phyloP scores from a whole-genome alignment of 2,888 invertebrate species.

The Strigamia maritima region DNA sequence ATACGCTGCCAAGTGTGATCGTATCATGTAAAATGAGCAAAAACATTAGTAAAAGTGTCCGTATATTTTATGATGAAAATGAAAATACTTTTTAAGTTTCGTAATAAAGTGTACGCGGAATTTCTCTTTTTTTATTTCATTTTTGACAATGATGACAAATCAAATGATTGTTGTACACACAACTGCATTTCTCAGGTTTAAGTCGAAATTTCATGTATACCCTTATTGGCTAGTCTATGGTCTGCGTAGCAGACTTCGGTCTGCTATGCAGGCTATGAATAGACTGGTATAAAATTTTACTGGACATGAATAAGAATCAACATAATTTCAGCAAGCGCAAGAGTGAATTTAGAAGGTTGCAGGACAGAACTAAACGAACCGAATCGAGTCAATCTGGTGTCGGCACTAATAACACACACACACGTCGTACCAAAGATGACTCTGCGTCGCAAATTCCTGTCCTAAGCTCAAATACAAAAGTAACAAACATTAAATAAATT shows the following conservation, averaged over 20 bases:
- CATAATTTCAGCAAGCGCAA: not conserved
- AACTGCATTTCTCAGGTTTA: not conserved
- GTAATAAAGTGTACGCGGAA: not conserved
- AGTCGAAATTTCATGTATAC: not conserved
- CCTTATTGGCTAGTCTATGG: no score
- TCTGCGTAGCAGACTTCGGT: slow-evolving; percentile 13
- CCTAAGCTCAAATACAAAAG: no score
- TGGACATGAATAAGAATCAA: not conserved
- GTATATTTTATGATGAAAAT: not conserved
- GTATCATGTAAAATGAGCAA: no score
- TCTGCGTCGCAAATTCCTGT: no score
- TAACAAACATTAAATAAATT: no score
- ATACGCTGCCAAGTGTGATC: no score
- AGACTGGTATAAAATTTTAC: not conserved
- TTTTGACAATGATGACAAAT: no score
- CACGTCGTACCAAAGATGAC: no score
- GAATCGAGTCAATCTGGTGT: no score
- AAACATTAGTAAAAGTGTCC: no score
- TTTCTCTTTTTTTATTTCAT: not conserved
- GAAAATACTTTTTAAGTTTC: not conserved
- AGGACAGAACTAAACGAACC: not conserved
- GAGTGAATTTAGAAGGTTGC: not conserved
- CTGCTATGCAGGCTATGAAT: not conserved
- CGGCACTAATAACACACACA: no score
- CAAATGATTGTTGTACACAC: not conserved